Base-by-base conservation (phyloP, 2,113 vertebrate species). In the Plestiodon gilberti region DNA sequence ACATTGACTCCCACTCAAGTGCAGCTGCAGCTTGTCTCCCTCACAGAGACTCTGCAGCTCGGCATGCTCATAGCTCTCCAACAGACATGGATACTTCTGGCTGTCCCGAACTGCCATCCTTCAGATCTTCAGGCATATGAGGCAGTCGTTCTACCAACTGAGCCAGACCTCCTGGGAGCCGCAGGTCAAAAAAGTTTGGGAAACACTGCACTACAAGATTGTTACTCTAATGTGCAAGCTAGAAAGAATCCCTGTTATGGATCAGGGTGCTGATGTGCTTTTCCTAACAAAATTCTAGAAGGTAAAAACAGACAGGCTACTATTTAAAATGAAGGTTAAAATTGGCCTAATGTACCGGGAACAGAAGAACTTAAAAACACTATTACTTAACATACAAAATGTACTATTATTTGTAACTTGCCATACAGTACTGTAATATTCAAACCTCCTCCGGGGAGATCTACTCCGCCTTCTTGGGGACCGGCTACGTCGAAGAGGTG, bases 361-460 rank as follows among this genome's bases (percentile, higher is more conserved):
- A 2, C 10, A 6, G 6, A n/a, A 17, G 7, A 52, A n/a, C 1
- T 43, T 5, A 80, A 82, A 71, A 71, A 2, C 55, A 57, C 38
- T 71, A 18, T 61, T 20, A 73, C 8, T 73, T 64, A 73, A 65
- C 8, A 35, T 52, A 71, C 22, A 83, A 40, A 15, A 43, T 38
- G 77, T 38, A 77, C 30, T 77, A 52, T 38, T 77, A n/a, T 18
- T 40, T 61, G 23, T 9, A n/a, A 67, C 70, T 8, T 78, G 9
- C 22, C 6, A 8, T 52, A 77, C 15, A 30, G 10, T 59, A 35
- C 1, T 0, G 59, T 1, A 65, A 18, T 6, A 0, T 2, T 14
- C 71, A 96, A 94, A 99, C 98, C 98, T 98, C 93, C 97, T 97
- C 82, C 97, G 90, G 52, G 97, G 98, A 90, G 98, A 98, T 84